Conservation (phyloP, 2,888 invertebrate species). For the Portevinia maculata region DNA sequence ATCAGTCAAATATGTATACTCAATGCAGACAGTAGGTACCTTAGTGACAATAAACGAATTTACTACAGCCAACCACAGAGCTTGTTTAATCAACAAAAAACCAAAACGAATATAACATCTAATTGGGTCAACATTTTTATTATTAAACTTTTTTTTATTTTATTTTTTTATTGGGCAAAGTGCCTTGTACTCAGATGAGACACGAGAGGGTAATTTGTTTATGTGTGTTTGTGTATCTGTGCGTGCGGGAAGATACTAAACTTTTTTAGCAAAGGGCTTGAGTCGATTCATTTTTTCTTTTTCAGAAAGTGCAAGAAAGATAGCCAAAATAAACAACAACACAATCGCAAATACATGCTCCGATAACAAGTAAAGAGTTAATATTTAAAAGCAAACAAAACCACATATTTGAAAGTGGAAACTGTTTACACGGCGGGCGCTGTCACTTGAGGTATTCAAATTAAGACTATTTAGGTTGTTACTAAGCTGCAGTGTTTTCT, state of each 20-base stretch:
- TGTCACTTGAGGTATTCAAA: neutral
- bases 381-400: slow-evolving; percentile 18
- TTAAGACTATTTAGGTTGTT: neutral
- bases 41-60: slow-evolving; percentile 45
- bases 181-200: slow-evolving; percentile 34
- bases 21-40: slow-evolving; percentile 39
- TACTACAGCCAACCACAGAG: slow-evolving; percentile 36
- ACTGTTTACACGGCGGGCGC: slow-evolving; percentile 7
- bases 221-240: neutral
- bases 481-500: no score
- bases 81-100: slow-evolving; percentile 60
- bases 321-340: slow-evolving; percentile 42
- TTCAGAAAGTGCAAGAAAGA: slow-evolving; percentile 46
- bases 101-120: slow-evolving; percentile 66
- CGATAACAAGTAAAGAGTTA: slow-evolving; percentile 29
- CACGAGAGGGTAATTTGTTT: neutral
- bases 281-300: slow-evolving; percentile 17
- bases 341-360: slow-evolving; percentile 31
- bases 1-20: slow-evolving; percentile 24
- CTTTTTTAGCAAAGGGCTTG: slow-evolving; percentile 39
- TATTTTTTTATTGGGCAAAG: slow-evolving; percentile 37
- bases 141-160: slow-evolving; percentile 44
- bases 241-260: slow-evolving; percentile 6
- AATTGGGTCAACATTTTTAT: slow-evolving; percentile 68
- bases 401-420: neutral